A percentile compares a stretch with the other conserved stretches of the same genome.
Conservation (phyloP, 2,888 invertebrate genomes). For the Pantelozetes paolii region DNA sequence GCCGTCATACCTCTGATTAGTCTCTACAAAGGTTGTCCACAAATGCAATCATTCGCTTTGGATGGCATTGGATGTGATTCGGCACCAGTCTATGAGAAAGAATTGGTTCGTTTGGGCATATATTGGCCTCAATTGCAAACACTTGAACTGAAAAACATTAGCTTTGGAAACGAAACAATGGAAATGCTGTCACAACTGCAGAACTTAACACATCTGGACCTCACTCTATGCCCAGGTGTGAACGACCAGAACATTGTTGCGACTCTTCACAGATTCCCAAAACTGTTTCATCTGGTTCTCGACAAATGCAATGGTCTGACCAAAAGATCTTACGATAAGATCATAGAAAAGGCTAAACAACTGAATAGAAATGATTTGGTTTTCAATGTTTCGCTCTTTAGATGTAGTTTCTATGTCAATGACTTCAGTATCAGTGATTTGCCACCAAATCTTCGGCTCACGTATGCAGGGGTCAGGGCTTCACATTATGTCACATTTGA, state of each 20-base stretch:
- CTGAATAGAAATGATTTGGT: not conserved
- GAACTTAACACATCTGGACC: not conserved
- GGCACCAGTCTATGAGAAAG: not conserved
- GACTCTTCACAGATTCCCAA: not conserved
- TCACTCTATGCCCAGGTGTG: not conserved
- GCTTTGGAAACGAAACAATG: not conserved
- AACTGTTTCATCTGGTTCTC: not conserved
- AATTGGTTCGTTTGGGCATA: not conserved
- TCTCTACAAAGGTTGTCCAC: not conserved
- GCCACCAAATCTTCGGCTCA: not conserved
- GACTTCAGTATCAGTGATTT: not conserved
- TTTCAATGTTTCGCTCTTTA: not conserved
- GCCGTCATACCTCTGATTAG: not conserved
- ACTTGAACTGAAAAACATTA: not conserved
- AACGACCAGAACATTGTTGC: not conserved
- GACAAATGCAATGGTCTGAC: slow-evolving; percentile 9
- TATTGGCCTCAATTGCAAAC: not conserved
- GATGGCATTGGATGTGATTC: not conserved
- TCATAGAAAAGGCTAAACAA: not conserved
- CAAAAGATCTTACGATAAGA: not conserved
- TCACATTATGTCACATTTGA: not conserved
- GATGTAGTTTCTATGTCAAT: not conserved
- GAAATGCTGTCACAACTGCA: not conserved
- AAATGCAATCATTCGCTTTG: not conserved
- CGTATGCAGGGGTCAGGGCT: not conserved